Evolutionary conservation across 2,113 vertebrate genomes (phyloP).

Genomic region (Riparia riparia): DNA sequence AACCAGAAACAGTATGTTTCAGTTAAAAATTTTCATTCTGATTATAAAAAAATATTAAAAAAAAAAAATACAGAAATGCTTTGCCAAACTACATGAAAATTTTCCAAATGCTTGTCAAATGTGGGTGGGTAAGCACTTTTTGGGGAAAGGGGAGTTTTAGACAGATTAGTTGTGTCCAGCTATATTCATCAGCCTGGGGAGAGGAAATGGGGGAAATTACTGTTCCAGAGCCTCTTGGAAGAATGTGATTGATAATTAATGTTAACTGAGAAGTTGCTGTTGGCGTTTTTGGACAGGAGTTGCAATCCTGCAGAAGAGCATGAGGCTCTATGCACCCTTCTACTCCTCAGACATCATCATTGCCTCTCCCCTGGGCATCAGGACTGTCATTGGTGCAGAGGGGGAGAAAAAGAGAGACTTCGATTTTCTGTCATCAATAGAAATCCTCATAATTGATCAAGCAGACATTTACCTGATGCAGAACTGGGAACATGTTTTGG

Average conservation of each 20-base stretch:
- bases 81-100: not conserved
- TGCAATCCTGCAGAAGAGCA: constrained; percentile 87
- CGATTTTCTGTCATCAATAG: constrained; percentile 95
- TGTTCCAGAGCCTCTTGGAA: not conserved
- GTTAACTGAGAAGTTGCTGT: not conserved
- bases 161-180: not conserved
- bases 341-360: constrained; percentile 97
- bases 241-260: not conserved
- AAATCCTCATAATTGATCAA: constrained; percentile 93
- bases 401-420: constrained; percentile 92
- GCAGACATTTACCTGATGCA: constrained; percentile 97
- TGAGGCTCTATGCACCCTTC: constrained; percentile 93
- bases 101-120: not conserved
- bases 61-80: not conserved
- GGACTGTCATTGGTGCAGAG: constrained; percentile 89
- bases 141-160: not conserved
- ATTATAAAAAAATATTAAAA: not conserved
- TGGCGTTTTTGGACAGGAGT: constrained; percentile 76
- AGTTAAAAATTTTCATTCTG: not conserved
- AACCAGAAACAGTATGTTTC: not conserved
- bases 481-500: constrained; percentile 98
- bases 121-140: not conserved
- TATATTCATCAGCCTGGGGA: not conserved
- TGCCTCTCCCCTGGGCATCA: constrained; percentile 92
- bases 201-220: not conserved